A percentile compares a stretch with the other conserved stretches of the same genome.
Evolutionary conservation across 2,113 vertebrate genomes (phyloP).

Genomic region (Equus quagga): DNA sequence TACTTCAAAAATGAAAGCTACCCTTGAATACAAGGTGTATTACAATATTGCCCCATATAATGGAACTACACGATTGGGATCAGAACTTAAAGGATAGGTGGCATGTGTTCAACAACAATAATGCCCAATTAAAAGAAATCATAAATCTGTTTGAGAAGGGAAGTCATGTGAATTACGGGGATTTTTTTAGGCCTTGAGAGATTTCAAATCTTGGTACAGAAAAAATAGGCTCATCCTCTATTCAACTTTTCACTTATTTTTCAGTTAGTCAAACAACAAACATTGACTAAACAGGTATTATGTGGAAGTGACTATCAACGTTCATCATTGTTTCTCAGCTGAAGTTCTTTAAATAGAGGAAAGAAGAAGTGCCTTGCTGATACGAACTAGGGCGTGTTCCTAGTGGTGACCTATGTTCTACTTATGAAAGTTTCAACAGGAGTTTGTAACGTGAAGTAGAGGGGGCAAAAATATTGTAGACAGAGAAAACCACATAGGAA

Average conservation of each 20-base stretch:
- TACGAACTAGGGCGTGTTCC: background rate
- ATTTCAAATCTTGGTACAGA: background rate
- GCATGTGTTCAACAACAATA: background rate
- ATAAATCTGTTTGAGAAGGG: background rate
- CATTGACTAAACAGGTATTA: background rate
- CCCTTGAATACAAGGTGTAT: background rate
- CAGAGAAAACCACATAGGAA: background rate
- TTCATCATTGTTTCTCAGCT: background rate
- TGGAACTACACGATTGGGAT: background rate
- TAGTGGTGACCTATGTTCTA: background rate
- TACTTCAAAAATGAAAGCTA: conserved; percentile 7
- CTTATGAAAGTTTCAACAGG: background rate
- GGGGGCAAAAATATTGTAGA: background rate
- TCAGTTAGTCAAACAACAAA: background rate
- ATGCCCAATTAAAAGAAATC: background rate
- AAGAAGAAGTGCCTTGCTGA: background rate
- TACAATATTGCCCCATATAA: background rate
- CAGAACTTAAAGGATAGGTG: too few species aligned
- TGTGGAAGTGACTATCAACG: background rate
- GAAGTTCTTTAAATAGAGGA: background rate
- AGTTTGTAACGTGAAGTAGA: background rate
- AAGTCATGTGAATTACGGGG: background rate
- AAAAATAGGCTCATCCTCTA: background rate
- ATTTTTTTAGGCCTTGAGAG: background rate
- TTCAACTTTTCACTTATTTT: background rate